Evolutionary conservation across 2,888 invertebrate genomes (phyloP), one percentile per base, ranked within the genome.

Genomic region (Apodemia zela): DNA sequence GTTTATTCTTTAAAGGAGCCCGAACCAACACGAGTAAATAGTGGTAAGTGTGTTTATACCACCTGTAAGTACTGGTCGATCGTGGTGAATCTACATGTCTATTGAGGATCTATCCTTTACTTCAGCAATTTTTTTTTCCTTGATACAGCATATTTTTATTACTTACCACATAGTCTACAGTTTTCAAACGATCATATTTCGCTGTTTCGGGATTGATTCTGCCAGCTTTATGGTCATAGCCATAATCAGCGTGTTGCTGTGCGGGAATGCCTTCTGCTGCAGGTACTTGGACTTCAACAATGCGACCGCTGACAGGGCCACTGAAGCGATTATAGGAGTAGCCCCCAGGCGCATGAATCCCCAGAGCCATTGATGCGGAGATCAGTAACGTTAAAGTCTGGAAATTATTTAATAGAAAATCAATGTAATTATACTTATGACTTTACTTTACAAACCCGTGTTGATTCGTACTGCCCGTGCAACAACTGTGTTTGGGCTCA

Each of bases 301-400:
- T 93, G 74, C 93, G 87, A 0, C 95, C 96, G 74, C 94, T 95
- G 33, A 96, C 95, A 21, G 96, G 96, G 10, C 96, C 96, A 76
- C 93, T 93, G 82, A 96, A 96, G 71, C 94, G 93, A 75, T 94
- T 93, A 81, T 94, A 96, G 7, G 95, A 95, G 76, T 94, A 95
- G 60, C 95, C 94, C 42, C 93, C 93, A 2, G 86, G 87, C 33
- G 81, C 78, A 65, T 79, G 84, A 1, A 70, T 80, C 15, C 81
- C 71, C 6, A 81, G 64, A 1, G 73, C 84, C 6, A 75, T 66
- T n/a, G 87, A 71, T 15, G 77, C 78, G 64, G 85, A 63, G 11
- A 79, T 75, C 25, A 88, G 64, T 7, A 85, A 69, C 18, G 77
- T 69, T 33, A 87, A 68, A 29, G 81, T 72, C 90, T 90, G 77